Evolutionary conservation across 2,888 invertebrate genomes (phyloP).

Genomic region (Lasioglossum vierecki): DNA sequence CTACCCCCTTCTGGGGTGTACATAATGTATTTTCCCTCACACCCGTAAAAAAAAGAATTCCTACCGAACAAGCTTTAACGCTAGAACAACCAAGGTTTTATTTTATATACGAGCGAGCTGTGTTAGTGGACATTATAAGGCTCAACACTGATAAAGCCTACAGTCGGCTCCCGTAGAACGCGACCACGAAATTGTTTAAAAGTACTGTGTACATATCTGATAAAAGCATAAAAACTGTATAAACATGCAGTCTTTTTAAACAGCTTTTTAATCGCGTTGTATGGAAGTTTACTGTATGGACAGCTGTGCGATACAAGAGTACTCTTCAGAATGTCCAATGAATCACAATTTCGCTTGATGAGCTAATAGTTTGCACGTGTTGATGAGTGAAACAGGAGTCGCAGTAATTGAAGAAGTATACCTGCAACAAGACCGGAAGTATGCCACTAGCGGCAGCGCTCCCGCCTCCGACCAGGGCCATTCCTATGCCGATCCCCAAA

Average conservation of each 20-base stretch:
- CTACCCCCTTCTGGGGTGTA: no score
- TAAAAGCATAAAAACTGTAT: no score
- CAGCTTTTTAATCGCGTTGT: no score
- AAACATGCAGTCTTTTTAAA: no score
- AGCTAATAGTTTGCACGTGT: neutral
- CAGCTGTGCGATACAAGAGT: neutral
- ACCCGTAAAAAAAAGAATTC: neutral
- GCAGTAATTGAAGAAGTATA: constrained; percentile 33
- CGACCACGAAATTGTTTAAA: no score
- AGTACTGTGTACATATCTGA: no score
- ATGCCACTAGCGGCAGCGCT: constrained; percentile 87
- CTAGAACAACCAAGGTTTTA: neutral
- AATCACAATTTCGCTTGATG: neutral
- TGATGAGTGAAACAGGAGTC: neutral
- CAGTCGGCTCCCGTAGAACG: no score
- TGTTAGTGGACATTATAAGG: neutral
- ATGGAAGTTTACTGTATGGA: neutral
- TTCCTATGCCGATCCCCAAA: constrained; percentile 91
- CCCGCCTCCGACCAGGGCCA: constrained; percentile 87
- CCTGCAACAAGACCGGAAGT: constrained; percentile 82
- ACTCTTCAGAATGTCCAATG: neutral
- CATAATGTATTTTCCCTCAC: no score
- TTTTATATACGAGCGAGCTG: neutral
- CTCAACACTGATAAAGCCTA: neutral
- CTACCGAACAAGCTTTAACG: neutral